phyloP scores from a whole-genome alignment of 1,140 invertebrate genomes.

The Ceratina calcarata region DNA sequence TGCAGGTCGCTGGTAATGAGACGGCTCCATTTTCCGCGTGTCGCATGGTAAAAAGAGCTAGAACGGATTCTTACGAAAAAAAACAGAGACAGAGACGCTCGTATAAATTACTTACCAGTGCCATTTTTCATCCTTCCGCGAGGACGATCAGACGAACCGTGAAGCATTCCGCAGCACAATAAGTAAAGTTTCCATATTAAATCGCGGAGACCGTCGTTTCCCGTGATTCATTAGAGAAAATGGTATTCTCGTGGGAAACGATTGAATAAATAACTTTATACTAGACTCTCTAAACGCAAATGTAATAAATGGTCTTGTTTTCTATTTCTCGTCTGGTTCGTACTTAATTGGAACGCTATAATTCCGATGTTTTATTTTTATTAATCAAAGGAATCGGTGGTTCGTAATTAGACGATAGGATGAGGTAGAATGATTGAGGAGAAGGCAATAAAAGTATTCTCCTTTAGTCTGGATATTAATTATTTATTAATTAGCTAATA shows the following conservation, averaged over 20 bases:
- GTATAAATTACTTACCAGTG: slow-evolving; percentile 26
- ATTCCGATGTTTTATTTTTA: background rate
- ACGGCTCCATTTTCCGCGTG: background rate
- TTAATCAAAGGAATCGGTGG: background rate
- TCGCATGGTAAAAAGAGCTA: background rate
- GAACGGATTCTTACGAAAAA: background rate
- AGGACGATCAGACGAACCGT: background rate
- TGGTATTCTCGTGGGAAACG: background rate
- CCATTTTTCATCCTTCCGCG: slow-evolving; percentile 1
- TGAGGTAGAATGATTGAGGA: background rate
- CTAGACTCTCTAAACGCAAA: no score
- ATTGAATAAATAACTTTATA: no score
- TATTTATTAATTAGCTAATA: slow-evolving; percentile 77
- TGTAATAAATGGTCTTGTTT: no score
- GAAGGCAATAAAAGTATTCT: background rate
- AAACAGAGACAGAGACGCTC: background rate
- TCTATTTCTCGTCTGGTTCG: no score
- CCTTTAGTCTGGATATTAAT: slow-evolving; percentile 66
- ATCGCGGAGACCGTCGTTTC: slow-evolving; percentile 16
- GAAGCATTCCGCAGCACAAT: background rate
- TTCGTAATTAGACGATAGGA: background rate
- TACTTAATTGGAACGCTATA: no score
- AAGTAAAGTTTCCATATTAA: slow-evolving; percentile 15
- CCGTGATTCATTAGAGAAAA: slow-evolving; percentile 11
- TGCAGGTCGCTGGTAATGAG: slow-evolving; percentile 9